These are phyloP conservation scores for Knipowitschia caucasica DNA, from an alignment of 2,797 vertebrate genomes.

Conservation along the genomic window DNA sequence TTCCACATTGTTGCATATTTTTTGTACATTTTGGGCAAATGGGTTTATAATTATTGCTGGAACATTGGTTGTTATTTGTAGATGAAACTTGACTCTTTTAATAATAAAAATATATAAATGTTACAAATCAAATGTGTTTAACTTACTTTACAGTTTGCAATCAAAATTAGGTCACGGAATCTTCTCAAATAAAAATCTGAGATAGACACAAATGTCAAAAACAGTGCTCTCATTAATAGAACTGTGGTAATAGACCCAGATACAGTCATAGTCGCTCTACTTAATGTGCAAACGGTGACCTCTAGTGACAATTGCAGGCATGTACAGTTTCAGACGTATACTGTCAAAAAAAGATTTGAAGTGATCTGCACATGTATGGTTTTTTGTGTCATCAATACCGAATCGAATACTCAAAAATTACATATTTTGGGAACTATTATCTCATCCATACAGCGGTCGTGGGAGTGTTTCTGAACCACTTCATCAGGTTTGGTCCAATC, in stretches of 20 bases:
- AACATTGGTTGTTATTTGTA: conserved; percentile 85
- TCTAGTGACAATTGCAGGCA: conserved; percentile 28
- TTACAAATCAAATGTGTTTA: background rate
- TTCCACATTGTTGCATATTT: conserved; percentile 82
- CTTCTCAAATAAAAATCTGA: no score
- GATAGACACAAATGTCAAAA: no score
- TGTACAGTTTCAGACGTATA: background rate
- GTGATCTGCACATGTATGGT: background rate
- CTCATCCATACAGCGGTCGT: conserved; percentile 84
- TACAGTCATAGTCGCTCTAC: background rate
- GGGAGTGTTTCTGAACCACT: conserved; percentile 67
- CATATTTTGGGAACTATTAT: conserved; percentile 73
- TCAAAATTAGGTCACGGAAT: no score
- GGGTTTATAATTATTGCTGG: conserved; percentile 88
- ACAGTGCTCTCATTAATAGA: no score
- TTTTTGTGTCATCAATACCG: conserved; percentile 67
- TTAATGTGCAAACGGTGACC: conserved; percentile 24
- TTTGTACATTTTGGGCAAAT: conserved; percentile 81
- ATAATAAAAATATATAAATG: no score
- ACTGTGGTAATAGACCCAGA: no score
- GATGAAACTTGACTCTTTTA: conserved; percentile 54
- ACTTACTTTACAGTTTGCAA: background rate
- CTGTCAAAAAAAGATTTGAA: background rate
- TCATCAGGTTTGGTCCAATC: conserved; percentile 77
- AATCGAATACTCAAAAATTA: conserved; percentile 89